Evolutionary conservation across 1,140 invertebrate species (phyloP), one percentile per base, ranked within the genome.

Genomic region (Trachymyrmex septentrionalis): DNA sequence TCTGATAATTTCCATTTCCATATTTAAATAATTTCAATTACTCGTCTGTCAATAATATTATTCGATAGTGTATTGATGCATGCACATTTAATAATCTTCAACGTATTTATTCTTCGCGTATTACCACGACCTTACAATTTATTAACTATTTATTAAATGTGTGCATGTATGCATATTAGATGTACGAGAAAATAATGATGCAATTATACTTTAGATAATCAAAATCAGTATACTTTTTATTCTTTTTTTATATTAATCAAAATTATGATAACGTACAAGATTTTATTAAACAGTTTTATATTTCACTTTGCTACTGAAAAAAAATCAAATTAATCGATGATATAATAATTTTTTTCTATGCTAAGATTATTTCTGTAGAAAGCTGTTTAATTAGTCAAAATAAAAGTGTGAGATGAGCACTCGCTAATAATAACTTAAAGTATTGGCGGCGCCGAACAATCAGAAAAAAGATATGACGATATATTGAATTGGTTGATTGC

Each of bases 371-470:
- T 63, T 53, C 4, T 63, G 30, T 63, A 27, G 21, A 27, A 77
- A 63, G 1, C 0, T 3, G n/a, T 27, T 77, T 77, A 44, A 44
- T 77, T 44, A 77, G 4, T 48, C 34, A 2, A 21, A 38, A 44
- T 77, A 24, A 77, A 48, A 64, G 5, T 27, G 38, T 16, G 38
- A 77, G 2, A 2, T n/a, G 14, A 77, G 34, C 16, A 63, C 10
- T 77, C 57, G 34, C 57, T 63, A 77, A 77, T 64, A 48, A 77
- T n/a, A 1, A 64, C 27, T 77, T 77, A 77, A 77, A 64, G 38
- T 55, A 38, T 55, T 24, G 34, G 21, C 19, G 21, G 16, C 19
- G 1, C 9, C 21, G 30, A 48, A 77, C 38, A 77, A 44, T 30
- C 16, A 44, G 24, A 64, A 77, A 77, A 64, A 63, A 63, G 16